Conservation (phyloP, 2,888 invertebrate species). For the Ceraclea dissimilis region DNA sequence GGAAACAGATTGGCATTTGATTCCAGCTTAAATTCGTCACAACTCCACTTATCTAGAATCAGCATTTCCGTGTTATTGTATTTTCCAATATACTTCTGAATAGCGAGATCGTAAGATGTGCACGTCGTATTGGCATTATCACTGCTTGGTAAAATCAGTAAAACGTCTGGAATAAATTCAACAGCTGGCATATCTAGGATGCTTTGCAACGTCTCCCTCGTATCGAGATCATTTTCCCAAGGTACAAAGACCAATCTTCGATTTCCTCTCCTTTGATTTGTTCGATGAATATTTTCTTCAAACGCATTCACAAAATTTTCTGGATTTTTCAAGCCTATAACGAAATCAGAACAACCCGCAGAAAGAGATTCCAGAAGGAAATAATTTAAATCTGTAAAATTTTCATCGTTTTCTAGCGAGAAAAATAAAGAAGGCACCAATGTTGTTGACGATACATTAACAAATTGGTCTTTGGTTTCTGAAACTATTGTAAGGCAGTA, state of each 20-base stretch:
- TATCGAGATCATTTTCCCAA: slow-evolving; percentile 24
- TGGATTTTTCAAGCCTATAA: slow-evolving; percentile 37
- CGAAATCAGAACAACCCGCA: slow-evolving; percentile 44
- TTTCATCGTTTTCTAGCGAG: neutral
- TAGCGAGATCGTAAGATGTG: slow-evolving; percentile 30
- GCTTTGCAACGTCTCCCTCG: slow-evolving; percentile 13
- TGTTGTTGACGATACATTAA: neutral
- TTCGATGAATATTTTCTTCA: slow-evolving; percentile 36
- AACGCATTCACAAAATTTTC: slow-evolving; percentile 36
- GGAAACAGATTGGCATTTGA: slow-evolving; percentile 39
- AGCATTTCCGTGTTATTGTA: slow-evolving; percentile 31
- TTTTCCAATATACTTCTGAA: slow-evolving; percentile 41
- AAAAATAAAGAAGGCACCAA: neutral
- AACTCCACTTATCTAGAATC: slow-evolving; percentile 40
- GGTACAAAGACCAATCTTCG: slow-evolving; percentile 42
- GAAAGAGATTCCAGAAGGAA: slow-evolving; percentile 30
- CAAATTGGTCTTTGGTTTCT: slow-evolving; percentile 17
- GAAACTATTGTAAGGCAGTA: slow-evolving; percentile 28
- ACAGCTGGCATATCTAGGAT: slow-evolving; percentile 35
- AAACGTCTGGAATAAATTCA: slow-evolving; percentile 36
- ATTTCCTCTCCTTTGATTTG: slow-evolving; percentile 39
- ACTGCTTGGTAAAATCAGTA: slow-evolving; percentile 31
- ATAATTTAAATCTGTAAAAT: neutral
- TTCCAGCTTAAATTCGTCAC: slow-evolving; percentile 34
- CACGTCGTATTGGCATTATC: slow-evolving; percentile 3